These are phyloP conservation scores for Picus viridis DNA, from an alignment of 2,797 vertebrate genomes.

Conservation along the genomic window DNA sequence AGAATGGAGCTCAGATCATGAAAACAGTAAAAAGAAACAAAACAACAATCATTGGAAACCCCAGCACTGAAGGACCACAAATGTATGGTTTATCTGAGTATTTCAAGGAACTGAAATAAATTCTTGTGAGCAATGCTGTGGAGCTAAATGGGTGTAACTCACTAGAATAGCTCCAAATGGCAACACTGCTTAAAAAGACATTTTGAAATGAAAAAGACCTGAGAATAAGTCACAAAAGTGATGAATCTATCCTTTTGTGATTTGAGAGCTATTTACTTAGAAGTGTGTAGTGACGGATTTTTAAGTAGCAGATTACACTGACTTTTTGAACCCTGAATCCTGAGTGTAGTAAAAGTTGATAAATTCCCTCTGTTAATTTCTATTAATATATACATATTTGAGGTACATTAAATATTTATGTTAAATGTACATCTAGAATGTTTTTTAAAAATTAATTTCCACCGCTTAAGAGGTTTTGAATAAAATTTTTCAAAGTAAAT, in stretches of 20 bases:
- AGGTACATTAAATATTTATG: not conserved
- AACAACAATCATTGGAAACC: not conserved
- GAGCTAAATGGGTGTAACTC: not conserved
- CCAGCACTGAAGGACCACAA: not conserved
- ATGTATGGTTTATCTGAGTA: not conserved
- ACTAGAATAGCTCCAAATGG: not conserved
- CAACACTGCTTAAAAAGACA: not conserved
- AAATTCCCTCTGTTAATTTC: not conserved
- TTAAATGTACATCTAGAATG: not conserved
- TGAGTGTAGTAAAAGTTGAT: not conserved
- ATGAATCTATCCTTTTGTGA: not conserved
- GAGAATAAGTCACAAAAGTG: not conserved
- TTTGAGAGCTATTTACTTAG: not conserved
- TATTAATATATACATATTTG: not conserved
- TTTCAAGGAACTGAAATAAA: not conserved
- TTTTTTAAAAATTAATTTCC: not conserved
- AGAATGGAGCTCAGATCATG: not conserved
- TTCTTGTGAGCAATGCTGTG: not conserved
- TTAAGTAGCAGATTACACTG: not conserved
- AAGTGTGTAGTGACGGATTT: not conserved
- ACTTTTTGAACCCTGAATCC: not conserved
- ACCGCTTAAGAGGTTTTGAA: not conserved
- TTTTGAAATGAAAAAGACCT: not conserved
- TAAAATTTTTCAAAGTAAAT: not conserved
- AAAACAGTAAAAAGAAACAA: not conserved